A percentile compares a stretch with the other conserved stretches of the same genome.
phyloP scores from a whole-genome alignment of 2,888 invertebrate species.

The Cheilosia scutellata region DNA sequence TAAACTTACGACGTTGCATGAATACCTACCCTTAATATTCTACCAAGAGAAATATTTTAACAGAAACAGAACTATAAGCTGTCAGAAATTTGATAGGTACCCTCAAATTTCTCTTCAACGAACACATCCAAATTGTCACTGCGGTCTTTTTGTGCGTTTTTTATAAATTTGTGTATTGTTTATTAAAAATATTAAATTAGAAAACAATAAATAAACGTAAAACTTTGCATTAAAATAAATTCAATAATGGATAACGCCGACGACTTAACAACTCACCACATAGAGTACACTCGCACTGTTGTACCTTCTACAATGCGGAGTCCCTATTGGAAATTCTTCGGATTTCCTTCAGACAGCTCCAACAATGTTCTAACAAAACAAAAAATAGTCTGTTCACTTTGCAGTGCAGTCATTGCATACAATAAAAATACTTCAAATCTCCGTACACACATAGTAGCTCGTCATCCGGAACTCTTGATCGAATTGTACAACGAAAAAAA shows the following conservation, averaged over 20 bases:
- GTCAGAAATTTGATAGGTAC: background rate
- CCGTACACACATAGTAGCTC: slow-evolving; percentile 79
- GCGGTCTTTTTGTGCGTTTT: background rate
- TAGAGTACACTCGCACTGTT: slow-evolving; percentile 78
- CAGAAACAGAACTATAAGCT: background rate
- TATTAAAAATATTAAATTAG: background rate
- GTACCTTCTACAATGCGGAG: slow-evolving; percentile 80
- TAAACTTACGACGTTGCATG: no score
- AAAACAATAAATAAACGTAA: background rate
- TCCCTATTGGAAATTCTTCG: slow-evolving; percentile 80
- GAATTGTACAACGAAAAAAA: slow-evolving; percentile 73
- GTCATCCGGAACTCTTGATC: slow-evolving; percentile 78
- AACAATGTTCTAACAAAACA: slow-evolving; percentile 79
- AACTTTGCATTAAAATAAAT: background rate
- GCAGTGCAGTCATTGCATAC: slow-evolving; percentile 78
- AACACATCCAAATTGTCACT: background rate
- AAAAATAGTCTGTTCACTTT: slow-evolving; percentile 80
- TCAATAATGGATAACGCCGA: slow-evolving; percentile 51
- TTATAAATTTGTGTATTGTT: background rate
- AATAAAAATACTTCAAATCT: slow-evolving; percentile 80
- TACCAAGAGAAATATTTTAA: background rate
- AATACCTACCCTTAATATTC: no score
- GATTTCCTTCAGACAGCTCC: slow-evolving; percentile 79
- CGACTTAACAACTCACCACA: slow-evolving; percentile 68
- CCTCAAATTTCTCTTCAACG: background rate